Base-by-base conservation (phyloP, 2,888 invertebrate species). In the Melipona bicolor region DNA sequence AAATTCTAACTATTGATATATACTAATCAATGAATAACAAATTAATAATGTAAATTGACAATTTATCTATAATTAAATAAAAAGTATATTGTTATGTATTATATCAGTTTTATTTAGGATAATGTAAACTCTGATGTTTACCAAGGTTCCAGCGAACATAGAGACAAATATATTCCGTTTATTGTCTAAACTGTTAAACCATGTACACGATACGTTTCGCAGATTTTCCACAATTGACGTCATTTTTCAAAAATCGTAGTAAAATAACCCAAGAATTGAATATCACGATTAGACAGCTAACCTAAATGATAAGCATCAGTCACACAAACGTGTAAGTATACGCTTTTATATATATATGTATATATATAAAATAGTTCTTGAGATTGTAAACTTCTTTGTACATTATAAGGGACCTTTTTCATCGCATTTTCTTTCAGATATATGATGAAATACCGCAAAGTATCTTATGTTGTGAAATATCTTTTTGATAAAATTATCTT, bases 141-240 rank as follows among this genome's bases (percentile, higher is more conserved):
- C 99, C 96, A 99, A 95, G 88, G 97, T 95, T 88, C 99, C 99
- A 84, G 99, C 96, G 65, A 97, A 94, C 90, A 99, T 96, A 3
- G 99, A 97, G 6, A 98, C 97, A 79, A 98, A 95, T 62, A 97
- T 96, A 95, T 99, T 99, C 90, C 98, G 96, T 92, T 97, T 97
- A 88, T 98, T 97, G 24, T 97, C 97, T 88, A 97, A 27, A 27
- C 27, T 96, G 92, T 98, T 98, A 88, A 98, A 97, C 96, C 98
- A 98, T 90, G 98, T 96, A 94, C 97, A 97, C 24, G 96, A 96
- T 1, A 97, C 97, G 92, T 97, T 95, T 81, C 96, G 96, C 76
- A 97, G 94, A 95, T 97, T 97, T 91, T 98, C 98, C 70, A 97
- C 95, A 92, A 97, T 96, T 90, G 96, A 95, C 61, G 96, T 94